phyloP scores from a whole-genome alignment of 1,140 invertebrate genomes.

The Sarcophaga peregrina region DNA sequence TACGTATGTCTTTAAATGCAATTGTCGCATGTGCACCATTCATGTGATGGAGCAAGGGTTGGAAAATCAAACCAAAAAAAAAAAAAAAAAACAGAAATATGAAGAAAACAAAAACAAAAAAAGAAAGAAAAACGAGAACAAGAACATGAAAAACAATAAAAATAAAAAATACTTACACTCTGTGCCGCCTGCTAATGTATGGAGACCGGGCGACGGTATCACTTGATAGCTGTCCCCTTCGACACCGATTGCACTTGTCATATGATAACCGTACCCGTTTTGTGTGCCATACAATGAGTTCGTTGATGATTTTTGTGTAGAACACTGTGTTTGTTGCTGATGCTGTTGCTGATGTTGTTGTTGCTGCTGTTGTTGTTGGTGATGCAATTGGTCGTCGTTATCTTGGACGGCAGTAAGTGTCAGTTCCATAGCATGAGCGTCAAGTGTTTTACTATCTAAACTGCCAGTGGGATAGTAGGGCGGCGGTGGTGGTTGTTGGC shows the following conservation, averaged over 20 bases:
- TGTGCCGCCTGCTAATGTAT: slow-evolving; percentile 40
- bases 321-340: slow-evolving; percentile 50
- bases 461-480: slow-evolving; percentile 62
- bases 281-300: slow-evolving; percentile 53
- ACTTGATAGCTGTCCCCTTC: slow-evolving; percentile 65
- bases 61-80: no score
- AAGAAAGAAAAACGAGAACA: not conserved
- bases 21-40: slow-evolving; percentile 7
- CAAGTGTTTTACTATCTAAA: slow-evolving; percentile 57
- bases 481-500: slow-evolving; percentile 52
- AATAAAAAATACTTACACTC: slow-evolving; percentile 46
- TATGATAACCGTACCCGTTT: slow-evolving; percentile 65
- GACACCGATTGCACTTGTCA: slow-evolving; percentile 64
- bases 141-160: not conserved
- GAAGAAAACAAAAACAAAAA: no score
- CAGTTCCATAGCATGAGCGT: slow-evolving; percentile 56
- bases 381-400: slow-evolving; percentile 62
- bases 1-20: not conserved
- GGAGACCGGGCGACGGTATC: slow-evolving; percentile 53
- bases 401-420: slow-evolving; percentile 61
- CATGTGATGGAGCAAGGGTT: not conserved
- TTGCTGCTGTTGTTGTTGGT: slow-evolving; percentile 55
- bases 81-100: no score
- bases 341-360: slow-evolving; percentile 49
- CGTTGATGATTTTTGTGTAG: slow-evolving; percentile 49